These are phyloP conservation scores for Myotis findleyi DNA, from an alignment of 2,797 vertebrate genomes.

Conservation along the genomic window DNA sequence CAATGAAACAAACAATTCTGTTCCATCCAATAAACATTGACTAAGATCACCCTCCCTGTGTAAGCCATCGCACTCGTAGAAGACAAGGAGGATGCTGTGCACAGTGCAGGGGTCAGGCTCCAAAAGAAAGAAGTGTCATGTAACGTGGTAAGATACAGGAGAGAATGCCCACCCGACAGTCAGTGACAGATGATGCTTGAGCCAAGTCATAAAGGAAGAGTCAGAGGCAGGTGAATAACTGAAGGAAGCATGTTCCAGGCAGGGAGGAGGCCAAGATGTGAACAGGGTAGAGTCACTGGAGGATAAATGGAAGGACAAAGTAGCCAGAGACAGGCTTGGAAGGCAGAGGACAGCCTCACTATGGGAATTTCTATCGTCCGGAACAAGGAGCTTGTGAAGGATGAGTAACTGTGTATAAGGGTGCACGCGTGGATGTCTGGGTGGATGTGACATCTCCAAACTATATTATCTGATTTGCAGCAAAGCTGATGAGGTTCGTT, in stretches of 20 bases:
- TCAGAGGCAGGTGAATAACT: background rate
- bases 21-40: background rate
- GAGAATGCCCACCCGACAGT: background rate
- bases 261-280: background rate
- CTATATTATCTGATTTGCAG: background rate
- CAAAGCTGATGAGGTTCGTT: background rate
- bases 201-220: background rate
- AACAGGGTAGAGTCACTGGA: background rate
- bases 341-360: background rate
- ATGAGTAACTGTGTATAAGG: background rate
- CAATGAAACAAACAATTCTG: background rate
- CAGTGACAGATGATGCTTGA: background rate
- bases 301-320: background rate
- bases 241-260: background rate
- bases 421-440: background rate
- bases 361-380: background rate
- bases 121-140: background rate
- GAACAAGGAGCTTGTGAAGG: background rate
- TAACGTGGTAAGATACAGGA: background rate
- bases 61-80: background rate
- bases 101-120: accelerated
- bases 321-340: background rate
- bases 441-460: background rate
- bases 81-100: background rate
- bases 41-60: background rate